A percentile compares a stretch with the other conserved stretches of the same genome.
phyloP scores from a whole-genome alignment of 2,113 vertebrate species.

The Andinoacara biseriatus region DNA sequence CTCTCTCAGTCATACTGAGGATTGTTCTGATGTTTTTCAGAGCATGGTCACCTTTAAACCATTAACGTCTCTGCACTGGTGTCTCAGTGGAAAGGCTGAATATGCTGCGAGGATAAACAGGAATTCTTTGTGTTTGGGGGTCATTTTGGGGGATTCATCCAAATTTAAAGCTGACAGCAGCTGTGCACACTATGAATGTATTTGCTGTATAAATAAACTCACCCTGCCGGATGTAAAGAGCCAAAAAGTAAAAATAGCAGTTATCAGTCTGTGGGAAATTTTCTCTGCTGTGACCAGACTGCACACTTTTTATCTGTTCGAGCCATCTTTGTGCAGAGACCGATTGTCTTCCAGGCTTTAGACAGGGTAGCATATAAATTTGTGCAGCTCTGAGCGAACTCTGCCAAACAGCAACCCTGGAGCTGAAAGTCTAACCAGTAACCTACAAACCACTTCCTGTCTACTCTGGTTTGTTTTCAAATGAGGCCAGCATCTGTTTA shows the following conservation, averaged over 20 bases:
- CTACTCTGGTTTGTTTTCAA: slow-evolving; percentile 57
- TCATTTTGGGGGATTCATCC: neutral
- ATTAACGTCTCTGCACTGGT: neutral
- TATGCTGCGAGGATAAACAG: neutral
- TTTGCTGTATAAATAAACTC: neutral
- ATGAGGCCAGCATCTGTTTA: slow-evolving; percentile 52
- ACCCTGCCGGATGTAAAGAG: neutral
- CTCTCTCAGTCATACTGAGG: neutral
- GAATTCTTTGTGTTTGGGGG: neutral
- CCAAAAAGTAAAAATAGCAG: slow-evolving; percentile 15
- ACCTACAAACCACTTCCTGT: slow-evolving; percentile 78
- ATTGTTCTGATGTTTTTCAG: neutral
- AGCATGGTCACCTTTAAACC: neutral
- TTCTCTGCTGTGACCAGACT: slow-evolving; percentile 7
- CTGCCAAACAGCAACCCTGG: slow-evolving; percentile 44
- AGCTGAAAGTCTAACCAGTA: slow-evolving; percentile 66
- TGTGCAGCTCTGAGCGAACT: slow-evolving; percentile 1
- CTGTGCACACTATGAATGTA: neutral
- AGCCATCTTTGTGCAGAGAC: neutral
- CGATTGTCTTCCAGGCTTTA: neutral
- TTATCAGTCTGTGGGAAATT: neutral
- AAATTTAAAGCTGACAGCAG: neutral
- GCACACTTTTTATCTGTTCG: neutral
- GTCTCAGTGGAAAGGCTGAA: neutral
- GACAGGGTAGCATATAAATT: neutral